A percentile compares a stretch with the other conserved stretches of the same genome.
Evolutionary conservation across 30 jellyfish, hydroid and myxozoan species (phyloP).

Genomic region (Cassiopea xamachana): DNA sequence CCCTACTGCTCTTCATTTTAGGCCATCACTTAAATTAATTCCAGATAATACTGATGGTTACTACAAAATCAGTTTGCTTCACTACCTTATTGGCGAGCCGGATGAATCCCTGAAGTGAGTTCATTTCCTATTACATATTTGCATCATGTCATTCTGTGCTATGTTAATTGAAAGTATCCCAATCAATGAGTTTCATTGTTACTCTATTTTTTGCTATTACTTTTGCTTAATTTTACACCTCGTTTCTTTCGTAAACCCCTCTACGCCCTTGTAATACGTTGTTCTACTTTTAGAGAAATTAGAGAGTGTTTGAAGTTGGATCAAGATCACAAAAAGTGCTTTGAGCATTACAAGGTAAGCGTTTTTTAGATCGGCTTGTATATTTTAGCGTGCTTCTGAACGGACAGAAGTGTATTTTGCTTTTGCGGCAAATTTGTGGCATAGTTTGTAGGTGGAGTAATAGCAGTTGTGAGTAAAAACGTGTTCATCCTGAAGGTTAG

Average conservation of each 20-base stretch:
- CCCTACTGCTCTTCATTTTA: constrained; percentile 1
- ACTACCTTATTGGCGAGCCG: constrained; percentile 88
- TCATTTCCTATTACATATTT: not conserved
- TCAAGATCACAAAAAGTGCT: constrained; percentile 91
- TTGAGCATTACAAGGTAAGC: constrained; percentile 89
- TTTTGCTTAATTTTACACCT: no score
- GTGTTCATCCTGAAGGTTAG: no score
- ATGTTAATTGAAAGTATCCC: no score
- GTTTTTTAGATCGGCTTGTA: not conserved
- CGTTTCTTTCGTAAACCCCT: no score
- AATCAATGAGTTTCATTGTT: no score
- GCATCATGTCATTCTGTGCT: not conserved
- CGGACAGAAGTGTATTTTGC: no score
- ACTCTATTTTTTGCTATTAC: no score
- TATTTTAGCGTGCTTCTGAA: no score
- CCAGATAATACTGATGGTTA: constrained; percentile 88
- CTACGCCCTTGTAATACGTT: no score
- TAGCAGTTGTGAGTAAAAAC: no score
- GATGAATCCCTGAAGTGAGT: constrained; percentile 94
- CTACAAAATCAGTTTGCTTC: constrained; percentile 71
- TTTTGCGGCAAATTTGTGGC: no score
- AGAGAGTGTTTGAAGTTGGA: constrained; percentile 92
- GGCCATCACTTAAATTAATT: constrained; percentile 86
- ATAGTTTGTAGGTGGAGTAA: no score
- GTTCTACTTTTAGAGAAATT: constrained; percentile 66